Evolutionary conservation across 2,888 invertebrate genomes (phyloP).

Genomic region (Diaprepes abbreviatus): DNA sequence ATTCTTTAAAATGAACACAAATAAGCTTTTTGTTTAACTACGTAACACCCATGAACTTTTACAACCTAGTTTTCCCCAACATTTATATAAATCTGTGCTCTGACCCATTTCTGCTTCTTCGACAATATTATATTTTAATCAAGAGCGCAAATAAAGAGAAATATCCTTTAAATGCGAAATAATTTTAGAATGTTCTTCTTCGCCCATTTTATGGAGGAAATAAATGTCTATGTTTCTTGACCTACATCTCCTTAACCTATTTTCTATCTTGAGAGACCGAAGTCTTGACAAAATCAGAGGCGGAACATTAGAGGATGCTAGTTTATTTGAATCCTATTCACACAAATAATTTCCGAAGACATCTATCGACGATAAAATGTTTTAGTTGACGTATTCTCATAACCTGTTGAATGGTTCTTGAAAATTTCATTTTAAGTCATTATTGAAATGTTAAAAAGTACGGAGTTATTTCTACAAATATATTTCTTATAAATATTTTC

Average conservation of each 20-base stretch:
- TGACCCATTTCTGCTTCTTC: neutral
- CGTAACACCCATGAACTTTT: neutral
- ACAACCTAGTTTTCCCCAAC: neutral
- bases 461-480: too few species aligned
- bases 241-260: conserved; percentile 15
- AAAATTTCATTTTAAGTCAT: too few species aligned
- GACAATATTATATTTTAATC: conserved; percentile 10
- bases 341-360: too few species aligned
- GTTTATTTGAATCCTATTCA: too few species aligned
- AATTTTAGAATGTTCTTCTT: conserved; percentile 10
- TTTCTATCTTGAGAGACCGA: conserved; percentile 4
- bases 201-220: neutral
- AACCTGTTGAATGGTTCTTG: too few species aligned
- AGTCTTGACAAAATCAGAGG: neutral
- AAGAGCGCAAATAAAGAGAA: conserved; percentile 8
- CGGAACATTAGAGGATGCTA: neutral
- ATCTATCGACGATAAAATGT: too few species aligned
- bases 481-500: too few species aligned
- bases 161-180: conserved; percentile 8
- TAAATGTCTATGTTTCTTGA: conserved; percentile 11
- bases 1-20: too few species aligned
- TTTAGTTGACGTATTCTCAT: too few species aligned
- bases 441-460: too few species aligned
- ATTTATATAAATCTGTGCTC: neutral
- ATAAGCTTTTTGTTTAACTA: too few species aligned